A percentile compares a stretch with the other conserved stretches of the same genome.
Evolutionary conservation across 1,140 invertebrate genomes (phyloP).

Genomic region (Atta cephalotes): DNA sequence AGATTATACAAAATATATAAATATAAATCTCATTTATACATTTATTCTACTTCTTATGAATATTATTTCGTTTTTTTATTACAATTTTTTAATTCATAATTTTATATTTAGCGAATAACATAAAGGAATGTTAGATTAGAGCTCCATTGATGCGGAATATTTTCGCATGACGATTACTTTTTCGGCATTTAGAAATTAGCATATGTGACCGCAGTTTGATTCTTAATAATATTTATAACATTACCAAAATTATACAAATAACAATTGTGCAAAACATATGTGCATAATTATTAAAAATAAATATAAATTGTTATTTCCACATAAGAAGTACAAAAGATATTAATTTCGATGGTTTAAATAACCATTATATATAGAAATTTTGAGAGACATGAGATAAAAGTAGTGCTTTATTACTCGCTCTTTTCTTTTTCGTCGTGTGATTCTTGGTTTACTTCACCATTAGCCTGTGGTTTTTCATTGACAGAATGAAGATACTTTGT

Average conservation of each 20-base stretch:
- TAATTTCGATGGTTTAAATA: neutral
- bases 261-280: neutral
- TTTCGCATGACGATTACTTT: neutral
- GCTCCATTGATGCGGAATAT: neutral
- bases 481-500: conserved; percentile 86
- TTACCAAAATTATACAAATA: neutral
- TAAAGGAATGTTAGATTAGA: neutral
- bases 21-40: conserved; percentile 38
- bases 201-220: neutral
- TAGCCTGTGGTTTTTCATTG: conserved; percentile 77
- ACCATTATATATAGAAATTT: neutral
- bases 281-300: conserved; percentile 32
- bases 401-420: neutral
- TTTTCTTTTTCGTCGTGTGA: conserved; percentile 2
- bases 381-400: neutral
- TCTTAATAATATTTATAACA: neutral
- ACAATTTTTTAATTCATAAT: neutral
- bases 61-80: too few species aligned
- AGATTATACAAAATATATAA: conserved; percentile 40
- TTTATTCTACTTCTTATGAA: neutral
- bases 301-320: conserved; percentile 1
- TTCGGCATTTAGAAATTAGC: neutral
- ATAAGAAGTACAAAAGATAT: conserved; percentile 7
- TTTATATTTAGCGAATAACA: neutral
- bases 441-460: neutral